phyloP scores from a whole-genome alignment of 1,140 invertebrate species.

The Drosophila micromelanica region DNA sequence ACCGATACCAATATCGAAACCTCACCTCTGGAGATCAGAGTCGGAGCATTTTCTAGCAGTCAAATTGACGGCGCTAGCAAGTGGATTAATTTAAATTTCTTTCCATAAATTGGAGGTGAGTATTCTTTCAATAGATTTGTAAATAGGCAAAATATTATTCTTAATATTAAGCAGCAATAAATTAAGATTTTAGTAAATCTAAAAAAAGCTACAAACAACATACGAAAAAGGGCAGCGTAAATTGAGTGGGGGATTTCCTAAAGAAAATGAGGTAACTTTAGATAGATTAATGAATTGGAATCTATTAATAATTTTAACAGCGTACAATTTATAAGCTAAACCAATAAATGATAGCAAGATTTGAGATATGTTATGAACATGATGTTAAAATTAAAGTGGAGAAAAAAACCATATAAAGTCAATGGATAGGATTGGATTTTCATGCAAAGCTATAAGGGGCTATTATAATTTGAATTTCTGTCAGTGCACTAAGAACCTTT shows the following conservation, averaged over 20 bases:
- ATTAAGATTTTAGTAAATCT: not conserved
- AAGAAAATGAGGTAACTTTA: no score
- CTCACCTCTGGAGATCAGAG: slow-evolving; percentile 6
- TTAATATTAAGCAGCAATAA: not conserved
- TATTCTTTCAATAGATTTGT: not conserved
- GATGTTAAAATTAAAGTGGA: no score
- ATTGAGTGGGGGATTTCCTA: no score
- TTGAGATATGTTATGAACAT: no score
- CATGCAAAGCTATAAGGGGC: not conserved
- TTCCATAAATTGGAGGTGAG: slow-evolving; percentile 63
- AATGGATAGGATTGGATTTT: not conserved
- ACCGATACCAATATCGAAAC: not conserved
- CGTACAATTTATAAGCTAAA: not conserved
- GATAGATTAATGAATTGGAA: not conserved
- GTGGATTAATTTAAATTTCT: slow-evolving; percentile 76
- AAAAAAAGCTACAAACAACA: no score
- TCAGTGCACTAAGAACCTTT: slow-evolving; percentile 7
- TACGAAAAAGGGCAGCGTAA: no score
- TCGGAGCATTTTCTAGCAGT: slow-evolving; percentile 30
- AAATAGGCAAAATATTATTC: slow-evolving; percentile 3
- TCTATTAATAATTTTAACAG: not conserved
- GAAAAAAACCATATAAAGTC: no score
- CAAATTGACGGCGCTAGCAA: slow-evolving; percentile 58
- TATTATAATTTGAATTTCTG: slow-evolving; percentile 3
- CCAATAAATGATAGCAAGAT: no score